Percentiles rank a stretch among this genome's conserved stretches.
Evolutionary conservation across 2,113 vertebrate species (phyloP).

Genomic region (Sciurus niger): DNA sequence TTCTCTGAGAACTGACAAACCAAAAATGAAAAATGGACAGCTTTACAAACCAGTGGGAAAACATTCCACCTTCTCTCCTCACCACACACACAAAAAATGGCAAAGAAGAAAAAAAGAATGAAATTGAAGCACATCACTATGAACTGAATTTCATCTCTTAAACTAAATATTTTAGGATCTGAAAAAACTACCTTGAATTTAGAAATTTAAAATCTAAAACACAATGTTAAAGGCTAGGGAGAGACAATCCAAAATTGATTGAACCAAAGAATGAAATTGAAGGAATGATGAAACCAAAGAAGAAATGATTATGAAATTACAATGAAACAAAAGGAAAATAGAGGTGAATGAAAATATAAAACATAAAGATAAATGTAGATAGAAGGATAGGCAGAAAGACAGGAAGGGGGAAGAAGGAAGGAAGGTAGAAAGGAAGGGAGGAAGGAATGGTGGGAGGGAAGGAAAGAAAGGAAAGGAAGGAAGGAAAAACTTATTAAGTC

Average conservation of each 20-base stretch:
- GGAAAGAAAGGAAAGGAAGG: not conserved
- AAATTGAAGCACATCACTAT: not conserved
- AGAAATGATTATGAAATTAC: not conserved
- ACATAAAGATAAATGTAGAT: not conserved
- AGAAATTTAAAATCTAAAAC: not conserved
- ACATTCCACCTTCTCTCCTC: accelerated
- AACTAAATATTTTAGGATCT: not conserved
- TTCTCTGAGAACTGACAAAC: not conserved
- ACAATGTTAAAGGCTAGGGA: not conserved
- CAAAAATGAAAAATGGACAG: not conserved
- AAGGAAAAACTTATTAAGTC: not conserved
- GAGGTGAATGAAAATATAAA: not conserved
- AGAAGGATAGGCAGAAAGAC: not conserved
- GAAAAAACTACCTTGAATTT: not conserved
- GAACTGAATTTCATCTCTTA: not conserved
- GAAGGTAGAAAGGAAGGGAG: not conserved
- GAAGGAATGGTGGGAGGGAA: not conserved
- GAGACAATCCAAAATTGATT: not conserved
- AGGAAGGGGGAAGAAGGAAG: no score
- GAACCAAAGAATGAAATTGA: not conserved
- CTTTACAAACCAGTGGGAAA: not conserved
- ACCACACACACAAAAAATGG: not conserved
- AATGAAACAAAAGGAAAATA: not conserved
- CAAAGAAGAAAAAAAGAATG: not conserved
- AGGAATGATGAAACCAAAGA: not conserved